Percentiles rank a stretch among this genome's conserved stretches.
Conservation (phyloP, 2,797 vertebrate species). For the Clarias pachynema region DNA sequence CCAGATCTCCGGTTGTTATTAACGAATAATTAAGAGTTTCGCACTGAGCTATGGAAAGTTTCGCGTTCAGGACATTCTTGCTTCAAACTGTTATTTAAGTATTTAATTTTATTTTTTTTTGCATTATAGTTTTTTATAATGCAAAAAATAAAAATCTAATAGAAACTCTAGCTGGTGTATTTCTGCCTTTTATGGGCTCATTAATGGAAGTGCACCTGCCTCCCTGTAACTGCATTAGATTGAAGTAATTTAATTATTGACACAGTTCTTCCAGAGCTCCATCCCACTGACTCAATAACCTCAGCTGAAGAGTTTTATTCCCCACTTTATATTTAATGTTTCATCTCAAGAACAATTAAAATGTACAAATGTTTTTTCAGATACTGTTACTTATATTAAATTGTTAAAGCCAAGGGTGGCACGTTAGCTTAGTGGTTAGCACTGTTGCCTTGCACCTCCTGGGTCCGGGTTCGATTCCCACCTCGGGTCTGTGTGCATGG, state of each 20-base stretch:
- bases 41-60: neutral
- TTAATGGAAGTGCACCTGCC: constrained; percentile 9
- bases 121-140: neutral
- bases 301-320: neutral
- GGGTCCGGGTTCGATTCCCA: no score
- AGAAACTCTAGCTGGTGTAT: neutral
- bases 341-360: neutral
- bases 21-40: neutral
- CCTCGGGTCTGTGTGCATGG: no score
- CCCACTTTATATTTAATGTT: neutral
- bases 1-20: neutral
- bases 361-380: neutral
- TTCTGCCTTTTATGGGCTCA: neutral
- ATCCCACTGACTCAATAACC: neutral
- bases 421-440: no score
- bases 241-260: constrained; percentile 3
- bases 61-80: neutral
- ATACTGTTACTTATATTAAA: neutral
- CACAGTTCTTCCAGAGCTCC: neutral
- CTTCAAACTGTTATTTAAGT: neutral
- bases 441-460: no score
- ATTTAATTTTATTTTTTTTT: no score
- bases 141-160: neutral
- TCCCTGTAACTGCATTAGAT: neutral
- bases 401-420: no score